Percentiles rank a stretch among this genome's conserved stretches.
Conservation (phyloP, 2,797 vertebrate genomes). For the Poeciliopsis infans region DNA sequence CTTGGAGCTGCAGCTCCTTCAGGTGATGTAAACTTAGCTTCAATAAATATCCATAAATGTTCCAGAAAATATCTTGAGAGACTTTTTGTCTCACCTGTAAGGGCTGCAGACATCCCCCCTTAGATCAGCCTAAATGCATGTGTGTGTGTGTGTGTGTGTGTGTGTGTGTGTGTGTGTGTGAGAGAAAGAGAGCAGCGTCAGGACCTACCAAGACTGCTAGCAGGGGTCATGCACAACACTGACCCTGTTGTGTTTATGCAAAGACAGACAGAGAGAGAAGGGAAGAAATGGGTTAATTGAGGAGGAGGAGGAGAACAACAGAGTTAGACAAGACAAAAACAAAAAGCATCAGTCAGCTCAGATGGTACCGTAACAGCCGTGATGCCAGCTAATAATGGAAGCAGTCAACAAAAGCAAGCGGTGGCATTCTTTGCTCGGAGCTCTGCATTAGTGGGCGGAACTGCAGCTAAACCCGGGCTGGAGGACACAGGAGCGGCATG, state of each 20-base stretch:
- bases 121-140: conserved; percentile 31
- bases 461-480: not conserved
- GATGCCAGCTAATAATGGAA: conserved; percentile 26
- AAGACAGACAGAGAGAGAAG: conserved; percentile 77
- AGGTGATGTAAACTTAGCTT: conserved; percentile 55
- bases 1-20: conserved; percentile 39
- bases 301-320: conserved; percentile 69
- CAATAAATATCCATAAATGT: not conserved
- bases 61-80: not conserved
- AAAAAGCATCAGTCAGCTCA: conserved; percentile 36
- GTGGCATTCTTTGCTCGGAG: conserved; percentile 1
- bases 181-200: conserved; percentile 51
- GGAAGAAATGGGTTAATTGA: conserved; percentile 77
- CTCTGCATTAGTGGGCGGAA: conserved; percentile 21
- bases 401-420: conserved; percentile 46
- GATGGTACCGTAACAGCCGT: conserved; percentile 35
- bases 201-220: conserved; percentile 99
- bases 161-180: conserved; percentile 35
- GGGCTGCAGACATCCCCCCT: conserved; percentile 37
- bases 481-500: not conserved
- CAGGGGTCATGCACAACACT: conserved; percentile 99
- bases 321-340: conserved; percentile 71
- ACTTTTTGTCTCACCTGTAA: conserved; percentile 68
- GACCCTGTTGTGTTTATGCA: conserved; percentile 96
- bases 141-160: conserved; percentile 12